Base-by-base conservation (phyloP, 2,888 invertebrate genomes). In the Trypoxylon attenuatum region DNA sequence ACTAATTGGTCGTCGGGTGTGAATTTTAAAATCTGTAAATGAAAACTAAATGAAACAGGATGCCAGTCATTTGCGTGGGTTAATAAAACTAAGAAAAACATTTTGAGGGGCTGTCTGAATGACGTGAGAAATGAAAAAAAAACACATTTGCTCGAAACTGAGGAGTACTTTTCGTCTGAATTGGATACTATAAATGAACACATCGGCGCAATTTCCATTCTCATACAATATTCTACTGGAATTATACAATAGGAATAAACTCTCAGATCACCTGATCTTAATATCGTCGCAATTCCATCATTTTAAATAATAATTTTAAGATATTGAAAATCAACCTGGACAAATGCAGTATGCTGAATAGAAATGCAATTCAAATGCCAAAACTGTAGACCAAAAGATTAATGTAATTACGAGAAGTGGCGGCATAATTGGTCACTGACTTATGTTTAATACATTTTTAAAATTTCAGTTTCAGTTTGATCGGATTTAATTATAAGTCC, bases 111-210 rank as follows among this genome's bases (percentile, higher is more conserved):
- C n/a, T n/a, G n/a, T n/a, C n/a, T n/a, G n/a, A n/a, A n/a, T n/a
- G n/a, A n/a, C n/a, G n/a, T n/a, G n/a, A n/a, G n/a, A n/a, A n/a
- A n/a, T n/a, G n/a, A n/a, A n/a, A n/a, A n/a, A n/a, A n/a, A n/a
- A n/a, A n/a, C n/a, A n/a, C n/a, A n/a, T n/a, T n/a, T n/a, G n/a
- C n/a, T n/a, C n/a, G n/a, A n/a, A n/a, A n/a, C n/a, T n/a, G n/a
- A n/a, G n/a, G n/a, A n/a, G n/a, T n/a, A n/a, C n/a, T n/a, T n/a
- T n/a, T n/a, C 33, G n/a, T 33, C 10, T 25, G 45, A 41, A 5
- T 55, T 57, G 18, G 49, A 57, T 46, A 63, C 43, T 64, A 49
- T 42, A 64, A 56, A 51, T 68, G 69, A 69, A 69, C 69, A 69
- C 69, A 47, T 47, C 29, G 58, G 49, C 55, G 59, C 59, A 55